Evolutionary conservation across 2,888 invertebrate genomes (phyloP), one percentile per base, ranked within the genome.

Genomic region (Sympetrum striolatum): DNA sequence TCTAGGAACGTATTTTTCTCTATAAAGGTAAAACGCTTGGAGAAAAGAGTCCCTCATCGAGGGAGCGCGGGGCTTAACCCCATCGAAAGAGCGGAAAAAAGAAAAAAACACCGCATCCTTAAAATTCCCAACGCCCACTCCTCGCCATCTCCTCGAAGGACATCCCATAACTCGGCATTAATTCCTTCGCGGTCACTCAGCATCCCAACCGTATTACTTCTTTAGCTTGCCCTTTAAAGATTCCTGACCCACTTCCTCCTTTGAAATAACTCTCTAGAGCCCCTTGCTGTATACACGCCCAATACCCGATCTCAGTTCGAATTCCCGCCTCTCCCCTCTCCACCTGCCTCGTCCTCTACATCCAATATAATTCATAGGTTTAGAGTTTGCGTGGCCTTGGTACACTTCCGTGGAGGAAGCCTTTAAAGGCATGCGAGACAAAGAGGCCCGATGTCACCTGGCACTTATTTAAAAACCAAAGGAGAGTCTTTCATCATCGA

Each of bases 341-440:
- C 82, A 31, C 81, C 53, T 2, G 12, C 48, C 81, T 82, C 82
- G 53, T 60, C 58, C 82, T 53, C 82, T 82, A 25, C 86, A 86
- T 86, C 86, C 86, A 86, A 86, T 86, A 60, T 86, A 37, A 31
- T 86, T 86, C 86, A 25, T 58, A 86, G 86, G 86, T 86, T 86
- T 86, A 86, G 86, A 64, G 58, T 60, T 86, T 39, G 37, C 31
- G 37, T 37, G 86, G 86, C 86, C 86, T 86, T 86, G 86, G 86
- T 60, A 86, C 8, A 86, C 60, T 86, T 86, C 86, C 86, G 37
- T 25, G 37, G 39, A 35, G 86, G 86, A 86, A 86, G 39, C 86
- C 86, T 58, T 86, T 60, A 86, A 31, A 86, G 86, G 35, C 25
- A 22, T 18, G 37, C n/a, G 8, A 60, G 60, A 60, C 60, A 86